Evolutionary conservation across 1,140 invertebrate genomes (phyloP).

Genomic region (Saccostrea cuccullata): DNA sequence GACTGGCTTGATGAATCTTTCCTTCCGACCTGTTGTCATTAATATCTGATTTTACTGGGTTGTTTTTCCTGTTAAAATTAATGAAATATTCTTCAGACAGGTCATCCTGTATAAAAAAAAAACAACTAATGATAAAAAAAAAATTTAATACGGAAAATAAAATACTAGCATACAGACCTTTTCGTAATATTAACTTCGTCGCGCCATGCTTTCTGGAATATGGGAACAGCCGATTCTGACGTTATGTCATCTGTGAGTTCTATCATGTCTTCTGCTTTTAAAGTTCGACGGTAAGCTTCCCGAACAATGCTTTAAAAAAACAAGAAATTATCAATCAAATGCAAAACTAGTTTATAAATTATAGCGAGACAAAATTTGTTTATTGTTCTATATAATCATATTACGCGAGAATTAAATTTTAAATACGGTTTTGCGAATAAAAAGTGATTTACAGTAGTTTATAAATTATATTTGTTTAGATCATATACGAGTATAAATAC

Average conservation of each 20-base stretch:
- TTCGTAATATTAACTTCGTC: background rate
- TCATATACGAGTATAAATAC: background rate
- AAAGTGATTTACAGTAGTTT: no score
- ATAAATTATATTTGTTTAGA: background rate
- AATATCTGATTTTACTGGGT: background rate
- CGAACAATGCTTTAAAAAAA: background rate
- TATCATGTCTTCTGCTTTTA: background rate
- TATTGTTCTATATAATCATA: no score
- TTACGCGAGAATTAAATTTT: no score
- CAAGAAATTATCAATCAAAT: background rate
- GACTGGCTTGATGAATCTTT: background rate
- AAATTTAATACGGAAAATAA: background rate
- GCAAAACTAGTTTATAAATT: background rate
- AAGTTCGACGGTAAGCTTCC: background rate
- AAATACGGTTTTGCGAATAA: no score
- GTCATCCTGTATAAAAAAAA: background rate
- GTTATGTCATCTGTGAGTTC: background rate
- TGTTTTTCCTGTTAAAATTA: background rate
- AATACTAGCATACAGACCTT: background rate
- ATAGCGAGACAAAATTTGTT: no score
- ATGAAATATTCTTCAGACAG: no score
- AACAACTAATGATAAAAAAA: background rate
- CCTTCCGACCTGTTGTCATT: background rate
- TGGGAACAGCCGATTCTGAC: background rate
- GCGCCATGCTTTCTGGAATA: background rate